Evolutionary conservation across 2,888 invertebrate genomes (phyloP).

Genomic region (Fragum fragum): DNA sequence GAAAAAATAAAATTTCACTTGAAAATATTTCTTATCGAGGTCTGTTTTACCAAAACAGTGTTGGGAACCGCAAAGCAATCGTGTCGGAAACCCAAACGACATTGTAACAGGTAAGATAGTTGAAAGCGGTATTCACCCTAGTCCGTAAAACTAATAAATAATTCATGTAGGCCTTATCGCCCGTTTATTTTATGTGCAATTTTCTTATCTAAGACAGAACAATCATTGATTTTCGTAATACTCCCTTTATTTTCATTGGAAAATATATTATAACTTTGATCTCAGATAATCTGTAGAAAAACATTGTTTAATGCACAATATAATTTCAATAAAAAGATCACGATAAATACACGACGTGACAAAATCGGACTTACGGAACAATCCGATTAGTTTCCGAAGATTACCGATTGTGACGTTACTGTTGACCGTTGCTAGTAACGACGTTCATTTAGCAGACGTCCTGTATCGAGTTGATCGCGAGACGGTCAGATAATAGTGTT

Average conservation of each 20-base stretch:
- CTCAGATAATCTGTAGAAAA: neutral
- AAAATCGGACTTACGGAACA: neutral
- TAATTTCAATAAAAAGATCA: neutral
- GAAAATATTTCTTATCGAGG: too few species aligned
- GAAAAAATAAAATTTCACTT: too few species aligned
- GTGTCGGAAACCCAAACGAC: too few species aligned
- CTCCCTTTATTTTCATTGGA: too few species aligned
- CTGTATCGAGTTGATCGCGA: slow-evolving; percentile 2
- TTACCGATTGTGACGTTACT: slow-evolving; percentile 56
- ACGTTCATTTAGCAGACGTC: slow-evolving; percentile 53
- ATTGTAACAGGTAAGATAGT: too few species aligned
- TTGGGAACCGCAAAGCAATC: too few species aligned
- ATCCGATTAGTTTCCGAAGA: slow-evolving; percentile 2
- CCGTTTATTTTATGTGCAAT: neutral
- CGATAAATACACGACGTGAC: neutral
- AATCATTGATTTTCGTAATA: too few species aligned
- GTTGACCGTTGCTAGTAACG: slow-evolving; percentile 73
- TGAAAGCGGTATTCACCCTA: too few species aligned
- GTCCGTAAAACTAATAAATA: too few species aligned
- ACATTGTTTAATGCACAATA: neutral
- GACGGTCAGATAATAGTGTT: neutral
- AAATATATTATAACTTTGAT: neutral
- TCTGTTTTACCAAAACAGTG: too few species aligned
- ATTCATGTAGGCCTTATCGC: neutral
- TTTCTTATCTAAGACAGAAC: neutral